Conservation (phyloP, 2,113 vertebrate species). For the Cygnus atratus region DNA sequence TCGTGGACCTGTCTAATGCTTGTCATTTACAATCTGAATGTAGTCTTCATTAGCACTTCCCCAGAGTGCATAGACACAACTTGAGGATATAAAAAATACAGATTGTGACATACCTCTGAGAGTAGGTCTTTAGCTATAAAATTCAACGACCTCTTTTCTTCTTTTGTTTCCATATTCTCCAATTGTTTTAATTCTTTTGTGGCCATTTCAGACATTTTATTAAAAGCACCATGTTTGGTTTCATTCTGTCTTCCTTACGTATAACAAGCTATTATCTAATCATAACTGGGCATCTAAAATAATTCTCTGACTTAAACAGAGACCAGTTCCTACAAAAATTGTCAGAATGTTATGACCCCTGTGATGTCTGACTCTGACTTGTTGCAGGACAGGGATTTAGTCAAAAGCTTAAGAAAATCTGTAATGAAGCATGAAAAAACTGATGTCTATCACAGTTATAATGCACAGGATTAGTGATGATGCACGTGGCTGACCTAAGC, state of each 20-base stretch:
- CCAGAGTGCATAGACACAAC: background rate
- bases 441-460: background rate
- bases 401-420: background rate
- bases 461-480: background rate
- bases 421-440: background rate
- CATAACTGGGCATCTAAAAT: background rate
- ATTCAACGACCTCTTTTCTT: background rate
- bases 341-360: background rate
- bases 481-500: background rate
- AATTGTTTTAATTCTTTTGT: background rate
- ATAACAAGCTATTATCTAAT: background rate
- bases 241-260: background rate
- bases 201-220: background rate
- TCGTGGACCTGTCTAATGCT: background rate
- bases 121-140: background rate
- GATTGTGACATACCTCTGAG: background rate
- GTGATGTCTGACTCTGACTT: background rate
- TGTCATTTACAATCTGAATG: background rate
- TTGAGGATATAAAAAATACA: background rate
- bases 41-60: background rate
- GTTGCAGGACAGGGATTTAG: background rate
- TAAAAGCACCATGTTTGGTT: background rate
- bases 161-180: background rate
- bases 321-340: background rate
- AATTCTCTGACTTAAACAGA: background rate